Percentiles rank a stretch among this genome's conserved stretches.
These are phyloP conservation scores for Sinhomidia bicolor DNA, from an alignment of 2,888 invertebrate genomes.

Conservation along the genomic window DNA sequence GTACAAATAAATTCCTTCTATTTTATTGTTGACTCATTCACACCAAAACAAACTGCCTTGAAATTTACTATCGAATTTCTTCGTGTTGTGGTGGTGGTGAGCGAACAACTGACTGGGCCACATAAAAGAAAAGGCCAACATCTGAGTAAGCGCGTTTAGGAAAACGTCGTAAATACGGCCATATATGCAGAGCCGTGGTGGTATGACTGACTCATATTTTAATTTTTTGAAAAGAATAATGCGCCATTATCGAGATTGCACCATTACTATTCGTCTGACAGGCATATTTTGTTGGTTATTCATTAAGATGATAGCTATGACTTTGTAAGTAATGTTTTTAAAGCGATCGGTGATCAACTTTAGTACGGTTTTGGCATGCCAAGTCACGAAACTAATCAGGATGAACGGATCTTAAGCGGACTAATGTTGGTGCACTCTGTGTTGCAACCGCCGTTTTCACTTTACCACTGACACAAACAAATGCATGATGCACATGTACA, in stretches of 20 bases:
- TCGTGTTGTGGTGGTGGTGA: no score
- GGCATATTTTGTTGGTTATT: not conserved
- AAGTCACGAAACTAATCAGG: constrained; percentile 66
- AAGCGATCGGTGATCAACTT: constrained; percentile 35
- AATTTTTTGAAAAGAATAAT: constrained; percentile 21
- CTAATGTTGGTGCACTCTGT: not conserved
- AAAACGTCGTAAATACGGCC: not conserved
- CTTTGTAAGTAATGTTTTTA: constrained; percentile 8
- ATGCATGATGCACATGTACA: not conserved
- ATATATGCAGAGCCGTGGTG: not conserved
- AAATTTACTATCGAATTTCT: not conserved
- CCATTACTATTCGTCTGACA: not conserved
- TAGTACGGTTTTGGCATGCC: constrained; percentile 52
- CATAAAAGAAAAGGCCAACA: no score
- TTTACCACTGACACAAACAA: not conserved
- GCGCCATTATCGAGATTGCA: constrained; percentile 21
- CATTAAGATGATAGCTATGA: constrained; percentile 10
- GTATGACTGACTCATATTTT: not conserved
- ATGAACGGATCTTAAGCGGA: constrained; percentile 4
- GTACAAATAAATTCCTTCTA: not conserved
- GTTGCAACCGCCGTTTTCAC: constrained; percentile 28
- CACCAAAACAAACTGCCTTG: not conserved
- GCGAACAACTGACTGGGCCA: no score
- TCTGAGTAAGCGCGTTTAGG: not conserved
- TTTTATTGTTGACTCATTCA: constrained; percentile 11